Evolutionary conservation across 2,113 vertebrate species (phyloP).

Genomic region (Dinomys branickii): DNA sequence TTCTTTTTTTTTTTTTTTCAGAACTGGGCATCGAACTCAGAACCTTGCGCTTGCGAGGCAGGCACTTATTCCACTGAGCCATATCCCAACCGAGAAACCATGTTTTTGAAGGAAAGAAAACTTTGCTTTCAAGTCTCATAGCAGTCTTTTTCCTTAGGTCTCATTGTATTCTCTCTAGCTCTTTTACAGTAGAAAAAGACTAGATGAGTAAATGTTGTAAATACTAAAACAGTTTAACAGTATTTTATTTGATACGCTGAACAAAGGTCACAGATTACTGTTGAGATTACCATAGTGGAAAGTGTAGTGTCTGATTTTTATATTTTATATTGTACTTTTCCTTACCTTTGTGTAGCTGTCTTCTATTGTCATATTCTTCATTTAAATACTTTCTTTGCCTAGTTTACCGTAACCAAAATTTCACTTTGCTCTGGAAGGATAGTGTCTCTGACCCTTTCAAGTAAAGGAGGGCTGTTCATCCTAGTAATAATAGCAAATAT

Average conservation of each 20-base stretch:
- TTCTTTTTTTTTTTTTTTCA: too few relatives aligned
- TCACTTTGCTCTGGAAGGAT: not conserved
- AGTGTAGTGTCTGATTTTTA: not conserved
- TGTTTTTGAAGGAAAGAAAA: not conserved
- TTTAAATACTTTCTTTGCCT: slow-evolving; percentile 12
- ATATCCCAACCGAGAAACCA: not conserved
- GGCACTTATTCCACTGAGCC: too few relatives aligned
- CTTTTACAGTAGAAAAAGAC: not conserved
- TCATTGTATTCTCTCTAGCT: not conserved
- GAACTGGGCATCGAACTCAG: too few relatives aligned
- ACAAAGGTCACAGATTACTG: slow-evolving; percentile 7
- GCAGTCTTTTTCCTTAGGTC: not conserved
- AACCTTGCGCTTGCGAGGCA: too few relatives aligned
- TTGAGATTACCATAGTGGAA: not conserved
- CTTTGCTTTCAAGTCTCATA: not conserved
- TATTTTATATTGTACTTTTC: not conserved
- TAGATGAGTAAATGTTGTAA: not conserved
- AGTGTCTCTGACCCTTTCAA: not conserved
- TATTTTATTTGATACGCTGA: slow-evolving; percentile 49
- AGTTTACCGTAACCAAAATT: slow-evolving; percentile 34
- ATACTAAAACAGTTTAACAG: not conserved
- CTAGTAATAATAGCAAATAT: not conserved
- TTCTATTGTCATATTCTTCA: not conserved
- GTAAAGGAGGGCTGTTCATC: not conserved
- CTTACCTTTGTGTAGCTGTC: not conserved